Percentiles rank a stretch among this genome's conserved stretches.
Evolutionary conservation across 2,113 vertebrate species (phyloP).

Genomic region (Zosterops borbonicus): DNA sequence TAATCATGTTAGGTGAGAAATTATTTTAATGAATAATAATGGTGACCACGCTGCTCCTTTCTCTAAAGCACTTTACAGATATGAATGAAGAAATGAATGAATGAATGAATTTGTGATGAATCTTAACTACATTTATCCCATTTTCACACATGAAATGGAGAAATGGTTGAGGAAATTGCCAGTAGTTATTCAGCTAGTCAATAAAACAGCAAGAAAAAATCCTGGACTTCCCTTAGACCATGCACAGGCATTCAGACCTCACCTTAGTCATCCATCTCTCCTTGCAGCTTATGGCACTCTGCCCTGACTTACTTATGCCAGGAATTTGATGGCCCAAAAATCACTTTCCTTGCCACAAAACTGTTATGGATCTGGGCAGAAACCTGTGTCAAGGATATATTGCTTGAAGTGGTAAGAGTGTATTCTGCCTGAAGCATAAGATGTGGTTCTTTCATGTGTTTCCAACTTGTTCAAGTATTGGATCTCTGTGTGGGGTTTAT

Average conservation of each 20-base stretch:
- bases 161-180: background rate
- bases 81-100: background rate
- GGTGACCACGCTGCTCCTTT: background rate
- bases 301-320: background rate
- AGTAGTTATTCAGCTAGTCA: background rate
- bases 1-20: constrained; percentile 91
- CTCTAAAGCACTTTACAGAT: background rate
- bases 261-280: background rate
- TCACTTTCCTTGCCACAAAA: background rate
- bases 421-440: background rate
- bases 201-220: background rate
- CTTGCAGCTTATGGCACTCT: background rate
- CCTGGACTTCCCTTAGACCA: background rate
- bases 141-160: background rate
- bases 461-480: background rate
- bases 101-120: background rate
- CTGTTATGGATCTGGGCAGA: background rate
- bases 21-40: background rate
- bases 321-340: background rate
- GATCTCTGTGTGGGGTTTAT: background rate
- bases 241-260: background rate
- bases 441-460: accelerated
- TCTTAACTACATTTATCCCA: background rate
- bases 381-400: background rate
- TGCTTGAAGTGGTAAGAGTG: background rate